Conservation (phyloP, 2,113 vertebrate genomes). For the Lutjanus erythropterus region DNA sequence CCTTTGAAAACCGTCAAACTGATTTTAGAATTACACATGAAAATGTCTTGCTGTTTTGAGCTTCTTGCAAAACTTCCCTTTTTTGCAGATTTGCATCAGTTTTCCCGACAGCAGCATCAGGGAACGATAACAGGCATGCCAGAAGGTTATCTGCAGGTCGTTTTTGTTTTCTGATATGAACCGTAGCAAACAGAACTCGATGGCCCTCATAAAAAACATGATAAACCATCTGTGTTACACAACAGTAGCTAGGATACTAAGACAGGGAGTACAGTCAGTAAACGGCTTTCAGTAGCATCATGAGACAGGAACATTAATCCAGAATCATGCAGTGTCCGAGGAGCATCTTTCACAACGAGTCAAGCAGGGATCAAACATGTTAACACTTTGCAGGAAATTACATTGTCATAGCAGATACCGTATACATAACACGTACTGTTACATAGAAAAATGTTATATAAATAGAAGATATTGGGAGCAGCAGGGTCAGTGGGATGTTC, state of each 20-base stretch:
- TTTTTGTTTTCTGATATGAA: slow-evolving; percentile 2
- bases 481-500: background rate
- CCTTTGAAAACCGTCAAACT: background rate
- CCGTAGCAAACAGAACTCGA: slow-evolving; percentile 3
- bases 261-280: slow-evolving; percentile 29
- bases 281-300: slow-evolving; percentile 40
- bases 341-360: background rate
- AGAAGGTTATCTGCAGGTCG: slow-evolving; percentile 7
- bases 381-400: slow-evolving; percentile 9
- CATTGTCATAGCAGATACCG: slow-evolving; percentile 16
- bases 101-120: slow-evolving; percentile 5
- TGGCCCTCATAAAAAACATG: background rate
- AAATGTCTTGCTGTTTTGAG: background rate
- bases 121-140: background rate
- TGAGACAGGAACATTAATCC: slow-evolving; percentile 8
- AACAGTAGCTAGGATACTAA: slow-evolving; percentile 31
- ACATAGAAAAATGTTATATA: slow-evolving; percentile 2
- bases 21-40: background rate
- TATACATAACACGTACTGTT: slow-evolving; percentile 8
- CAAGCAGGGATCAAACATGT: slow-evolving; percentile 13
- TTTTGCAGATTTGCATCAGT: background rate
- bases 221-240: slow-evolving; percentile 22
- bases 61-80: background rate
- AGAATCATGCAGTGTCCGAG: slow-evolving; percentile 41
- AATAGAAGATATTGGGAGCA: background rate